Base-by-base conservation (phyloP, 1,140 invertebrate species). In the Radopholus similis region DNA sequence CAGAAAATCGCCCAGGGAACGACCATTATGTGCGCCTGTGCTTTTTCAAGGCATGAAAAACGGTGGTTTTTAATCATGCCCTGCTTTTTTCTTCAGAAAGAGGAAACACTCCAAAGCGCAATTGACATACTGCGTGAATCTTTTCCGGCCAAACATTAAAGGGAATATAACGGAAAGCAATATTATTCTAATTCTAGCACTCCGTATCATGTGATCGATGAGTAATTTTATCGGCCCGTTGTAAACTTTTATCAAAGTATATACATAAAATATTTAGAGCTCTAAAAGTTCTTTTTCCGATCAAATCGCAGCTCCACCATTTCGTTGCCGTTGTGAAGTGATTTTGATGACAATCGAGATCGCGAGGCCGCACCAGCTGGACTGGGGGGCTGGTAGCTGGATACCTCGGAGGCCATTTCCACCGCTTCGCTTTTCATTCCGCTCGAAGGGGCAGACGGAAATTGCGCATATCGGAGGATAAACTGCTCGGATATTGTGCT, bases 1-100 rank as follows among this genome's bases (percentile, higher is more conserved):
- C 88, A 1, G 85, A 86, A 18, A 88, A 97, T 83, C 95, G 95
- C 83, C 82, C 87, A 66, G 84, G 95, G 6, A 92, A 88, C 4
- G 90, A 95, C 83, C 88, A 94, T 83, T 91, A 88, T 80, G 89
- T 96, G 3, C 86, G 95, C 21, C 86, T 88, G 73, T 96, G 93
- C 83, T 97, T 95, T 82, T 91, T 94, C 54, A 97, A 97, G 88
- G 90, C 90, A 15, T n/a, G 8, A 40, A 4, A 28, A 28, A 57
- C 4, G 2, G 23, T 57, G 21, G 26, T 1, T 11, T 9, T 34
- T 28, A 0, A 57, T 18, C 26, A 53, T 0, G 6, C 18, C n/a
- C 8, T 40, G 28, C 8, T 47, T 30, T 47, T n/a, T 40, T 15
- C 47, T 42, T 51, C 32, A 62, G 59, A 62, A 62, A 28, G 59